These are phyloP conservation scores for Dryomyza anilis DNA, from an alignment of 2,888 invertebrate genomes.

Conservation along the genomic window DNA sequence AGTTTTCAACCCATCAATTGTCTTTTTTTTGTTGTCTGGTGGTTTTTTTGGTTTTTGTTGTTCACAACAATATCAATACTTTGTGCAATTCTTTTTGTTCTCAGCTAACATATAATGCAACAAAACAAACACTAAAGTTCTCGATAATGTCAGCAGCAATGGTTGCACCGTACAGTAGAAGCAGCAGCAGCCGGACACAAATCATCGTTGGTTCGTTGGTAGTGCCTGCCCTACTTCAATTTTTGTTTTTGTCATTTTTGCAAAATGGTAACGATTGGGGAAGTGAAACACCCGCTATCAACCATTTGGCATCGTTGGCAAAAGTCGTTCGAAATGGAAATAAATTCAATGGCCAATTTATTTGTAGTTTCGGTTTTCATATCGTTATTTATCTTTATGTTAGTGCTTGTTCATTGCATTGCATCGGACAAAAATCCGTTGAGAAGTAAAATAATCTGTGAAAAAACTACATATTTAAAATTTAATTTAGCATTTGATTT, in stretches of 20 bases:
- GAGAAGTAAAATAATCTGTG: too few species aligned
- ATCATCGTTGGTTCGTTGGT: neutral
- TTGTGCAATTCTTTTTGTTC: too few species aligned
- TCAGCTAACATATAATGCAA: conserved; percentile 5
- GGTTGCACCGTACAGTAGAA: neutral
- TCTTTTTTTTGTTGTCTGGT: neutral
- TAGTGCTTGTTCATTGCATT: too few species aligned
- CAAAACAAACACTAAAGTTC: conserved; percentile 3
- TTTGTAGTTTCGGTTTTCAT: conserved; percentile 35
- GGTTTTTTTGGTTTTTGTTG: neutral
- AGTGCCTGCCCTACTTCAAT: neutral
- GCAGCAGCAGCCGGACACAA: neutral
- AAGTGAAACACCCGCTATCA: too few species aligned
- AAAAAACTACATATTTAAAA: too few species aligned
- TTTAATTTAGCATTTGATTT: too few species aligned
- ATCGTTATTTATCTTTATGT: conserved; percentile 29
- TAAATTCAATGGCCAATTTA: conserved; percentile 37
- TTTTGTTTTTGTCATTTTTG: neutral
- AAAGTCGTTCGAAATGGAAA: conserved; percentile 29
- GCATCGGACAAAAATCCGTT: too few species aligned
- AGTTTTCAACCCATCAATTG: too few species aligned
- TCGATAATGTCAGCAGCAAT: conserved; percentile 4
- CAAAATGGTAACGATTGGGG: neutral
- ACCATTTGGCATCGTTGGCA: conserved; percentile 22
- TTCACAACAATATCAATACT: too few species aligned